Base-by-base conservation (phyloP, 2,888 invertebrate genomes). In the Cetonia aurata region DNA sequence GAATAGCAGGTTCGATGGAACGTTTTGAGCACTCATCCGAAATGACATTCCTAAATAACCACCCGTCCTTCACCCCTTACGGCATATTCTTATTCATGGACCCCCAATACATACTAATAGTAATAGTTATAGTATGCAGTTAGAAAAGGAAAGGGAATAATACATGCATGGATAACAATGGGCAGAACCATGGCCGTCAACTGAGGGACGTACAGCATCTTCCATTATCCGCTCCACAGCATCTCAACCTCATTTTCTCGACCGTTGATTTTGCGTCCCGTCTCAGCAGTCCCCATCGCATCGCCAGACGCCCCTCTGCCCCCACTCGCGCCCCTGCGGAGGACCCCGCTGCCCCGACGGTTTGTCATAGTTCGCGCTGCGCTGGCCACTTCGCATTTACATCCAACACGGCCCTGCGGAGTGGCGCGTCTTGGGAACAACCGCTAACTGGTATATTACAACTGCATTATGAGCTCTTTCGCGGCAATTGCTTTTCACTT, bases 191-290 rank as follows among this genome's bases (percentile, higher is more conserved):
- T 72, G 75, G 76, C 77, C 77, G 76, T 74, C 75, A 73, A 74
- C 75, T 72, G 75, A 74, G 77, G 79, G 80, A 79, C 80, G 77
- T 79, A 77, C 77, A 80, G 80, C 81, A 82, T 83, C 82, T 79
- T 83, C 84, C 83, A 85, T 86, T 85, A 85, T 83, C 81, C 85
- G 85, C 83, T 84, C 82, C 84, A 85, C 78, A 82, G 85, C 80
- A 81, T 84, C 81, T 80, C 84, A 85, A 85, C 84, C 86, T 87
- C 87, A 87, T 87, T 88, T 87, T 87, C 87, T 86, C 86, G 86
- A 81, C 86, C 87, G 86, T 87, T 87, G 87, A 85, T 84, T 85
- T 82, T 81, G 83, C 79, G 81, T 80, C 82, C 80, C 80, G 80
- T 78, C 80, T 79, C 76, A 73, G 75, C 77, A 75, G 77, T 76